Evolutionary conservation across 1,140 invertebrate species (phyloP), one percentile per base, ranked within the genome.

Genomic region (Ruditapes philippinarum): DNA sequence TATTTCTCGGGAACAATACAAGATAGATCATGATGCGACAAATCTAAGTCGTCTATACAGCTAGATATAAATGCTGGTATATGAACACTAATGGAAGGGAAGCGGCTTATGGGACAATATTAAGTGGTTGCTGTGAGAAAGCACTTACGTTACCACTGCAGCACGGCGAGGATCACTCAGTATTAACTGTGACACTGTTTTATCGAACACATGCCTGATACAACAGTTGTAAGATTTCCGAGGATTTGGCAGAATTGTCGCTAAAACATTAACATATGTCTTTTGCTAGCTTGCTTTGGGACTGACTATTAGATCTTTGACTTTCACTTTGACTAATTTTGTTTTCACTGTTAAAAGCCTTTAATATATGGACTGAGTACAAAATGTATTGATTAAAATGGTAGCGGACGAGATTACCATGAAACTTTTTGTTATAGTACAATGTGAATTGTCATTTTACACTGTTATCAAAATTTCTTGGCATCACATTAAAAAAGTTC

Each of bases 61-160:
- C 22, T 5, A 42, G n/a, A n/a, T n/a, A n/a, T n/a, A n/a, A 74
- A 42, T 45, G 38, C 14, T 22, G 2, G 25, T 51, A 25, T 51
- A 78, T 78, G 4, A 57, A 5, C 12, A 40, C 45, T 78, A 78
- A 78, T 78, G 74, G 74, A 78, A 12, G 25, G 14, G 7, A 49
- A 36, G 45, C 45, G 49, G 74, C 74, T 78, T 78, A 78, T 33
- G 74, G 74, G 74, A 78, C 74, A 78, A 57, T 70, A 70, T 31
- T 78, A 33, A 78, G 45, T 25, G 74, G 49, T 78, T 49, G 49
- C n/a, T 19, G 74, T 17, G 33, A 49, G 74, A 78, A 78, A 78
- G 45, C 74, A 78, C 74, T 78, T 78, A 78, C 22, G 49, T 51
- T 54, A 28, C 74, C 25, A 51, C n/a, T 51, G 4, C 40, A 12